phyloP scores from a whole-genome alignment of 2,888 invertebrate genomes.

The Tiphia femorata region DNA sequence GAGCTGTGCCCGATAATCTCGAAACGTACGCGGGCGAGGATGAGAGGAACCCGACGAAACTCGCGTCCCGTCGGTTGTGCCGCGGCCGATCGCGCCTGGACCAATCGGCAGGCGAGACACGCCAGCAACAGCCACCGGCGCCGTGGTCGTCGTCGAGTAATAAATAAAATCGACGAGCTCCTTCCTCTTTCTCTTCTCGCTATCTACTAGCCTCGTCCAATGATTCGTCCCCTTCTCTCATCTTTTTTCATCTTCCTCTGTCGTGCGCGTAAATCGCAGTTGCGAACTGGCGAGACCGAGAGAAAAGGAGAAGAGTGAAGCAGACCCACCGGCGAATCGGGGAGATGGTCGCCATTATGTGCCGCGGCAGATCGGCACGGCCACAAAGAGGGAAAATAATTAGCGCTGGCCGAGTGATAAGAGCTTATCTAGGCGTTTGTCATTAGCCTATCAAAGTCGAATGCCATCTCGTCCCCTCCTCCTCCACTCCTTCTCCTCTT shows the following conservation, averaged over 20 bases:
- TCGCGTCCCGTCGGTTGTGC: no score
- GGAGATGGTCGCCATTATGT: slow-evolving; percentile 42
- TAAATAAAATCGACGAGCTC: no score
- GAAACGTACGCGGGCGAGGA: no score
- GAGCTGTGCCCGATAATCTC: background rate
- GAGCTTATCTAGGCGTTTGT: slow-evolving; percentile 66
- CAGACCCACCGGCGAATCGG: slow-evolving; percentile 29
- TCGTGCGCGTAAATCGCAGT: background rate
- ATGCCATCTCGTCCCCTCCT: slow-evolving; percentile 35
- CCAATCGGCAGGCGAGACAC: no score
- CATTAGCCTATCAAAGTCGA: slow-evolving; percentile 67
- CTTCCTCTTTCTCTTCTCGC: no score
- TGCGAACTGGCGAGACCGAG: background rate
- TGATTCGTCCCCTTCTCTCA: no score
- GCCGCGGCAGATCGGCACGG: slow-evolving; percentile 50
- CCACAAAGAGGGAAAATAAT: slow-evolving; percentile 65
- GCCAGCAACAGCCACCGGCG: no score
- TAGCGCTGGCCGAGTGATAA: slow-evolving; percentile 61
- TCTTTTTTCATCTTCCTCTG: background rate
- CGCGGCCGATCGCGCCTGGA: no score
- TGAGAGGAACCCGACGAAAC: no score
- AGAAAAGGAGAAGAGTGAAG: slow-evolving; percentile 5
- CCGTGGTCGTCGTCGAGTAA: no score
- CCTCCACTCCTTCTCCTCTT: slow-evolving; percentile 11
- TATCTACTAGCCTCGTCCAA: no score